Base-by-base conservation (phyloP, 2,797 vertebrate species). In the Notolabrus celidotus region DNA sequence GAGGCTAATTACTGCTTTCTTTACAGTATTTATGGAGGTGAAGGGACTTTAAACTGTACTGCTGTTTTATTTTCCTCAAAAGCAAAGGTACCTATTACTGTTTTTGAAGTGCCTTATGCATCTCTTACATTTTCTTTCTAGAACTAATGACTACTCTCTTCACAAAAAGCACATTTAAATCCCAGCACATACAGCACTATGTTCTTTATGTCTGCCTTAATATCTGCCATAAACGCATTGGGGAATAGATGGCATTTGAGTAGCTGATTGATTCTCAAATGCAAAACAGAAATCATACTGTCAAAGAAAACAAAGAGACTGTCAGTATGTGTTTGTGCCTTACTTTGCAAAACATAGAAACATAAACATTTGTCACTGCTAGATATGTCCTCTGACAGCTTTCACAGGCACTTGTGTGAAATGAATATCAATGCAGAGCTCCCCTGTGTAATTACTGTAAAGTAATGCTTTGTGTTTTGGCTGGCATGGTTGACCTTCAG, bases 271-370 rank as follows among this genome's bases (percentile, higher is more conserved):
- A 79, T 79, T 84, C 74, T 52, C 49, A 70, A 82, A 72, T 65
- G 68, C 67, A 82, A 87, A 76, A 53, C 5, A 12, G 72, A 77
- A 75, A 72, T 70, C 82, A 80, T 62, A 74, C 75, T 82, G 82
- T 83, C 87, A 88, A 57, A 51, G 52, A 67, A 83, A 74, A 86
- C 72, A 88, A 83, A 85, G 69, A 66, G 57, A 71, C 73, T 68
- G 74, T 73, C 75, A 77, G 79, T 66, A 54, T 60, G 53, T 78
- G 59, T 81, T 71, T 76, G 52, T 61, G 66, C 43, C 58, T 82
- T 66, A 66, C 66, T 79, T 72, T 82, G 61, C 39, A 16, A 47
- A 47, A 64, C 51, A 66, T 54, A 69, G 66, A 71, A 52, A 82
- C 55, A 81, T 57, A 71, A 76, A 78, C 70, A 86, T 82, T 71